Evolutionary conservation across 2,888 invertebrate genomes (phyloP).

Genomic region (Drosophila incognita): DNA sequence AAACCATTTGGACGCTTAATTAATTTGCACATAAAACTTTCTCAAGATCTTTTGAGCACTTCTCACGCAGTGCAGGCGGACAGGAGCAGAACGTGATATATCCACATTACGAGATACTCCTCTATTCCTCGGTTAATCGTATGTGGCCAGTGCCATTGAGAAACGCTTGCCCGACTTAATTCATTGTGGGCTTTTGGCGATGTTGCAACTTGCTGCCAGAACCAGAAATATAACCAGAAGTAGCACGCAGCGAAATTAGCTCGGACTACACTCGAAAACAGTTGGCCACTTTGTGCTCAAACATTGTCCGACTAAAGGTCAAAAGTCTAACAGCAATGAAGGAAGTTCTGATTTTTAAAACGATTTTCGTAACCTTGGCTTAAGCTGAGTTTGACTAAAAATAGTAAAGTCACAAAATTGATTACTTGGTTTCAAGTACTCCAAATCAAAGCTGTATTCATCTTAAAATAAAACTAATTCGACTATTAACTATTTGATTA

Average conservation of each 20-base stretch:
- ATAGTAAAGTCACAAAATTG: background rate
- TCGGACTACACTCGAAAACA: slow-evolving; percentile 9
- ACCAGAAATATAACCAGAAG: slow-evolving; percentile 26
- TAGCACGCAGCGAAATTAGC: slow-evolving; percentile 20
- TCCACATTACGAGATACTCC: slow-evolving; percentile 4
- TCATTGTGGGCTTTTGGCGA: slow-evolving; percentile 27
- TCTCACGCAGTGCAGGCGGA: slow-evolving; percentile 46
- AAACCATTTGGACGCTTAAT: slow-evolving; percentile 51
- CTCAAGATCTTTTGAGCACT: slow-evolving; percentile 53
- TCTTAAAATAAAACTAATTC: background rate
- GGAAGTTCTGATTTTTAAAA: background rate
- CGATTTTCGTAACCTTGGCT: background rate
- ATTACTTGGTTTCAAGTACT: background rate
- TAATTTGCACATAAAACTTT: slow-evolving; percentile 74
- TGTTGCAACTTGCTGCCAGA: slow-evolving; percentile 48
- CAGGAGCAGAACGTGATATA: slow-evolving; percentile 45
- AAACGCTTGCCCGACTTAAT: slow-evolving; percentile 51
- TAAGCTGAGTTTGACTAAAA: background rate
- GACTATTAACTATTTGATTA: background rate
- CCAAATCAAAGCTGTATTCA: background rate
- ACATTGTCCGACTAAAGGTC: background rate
- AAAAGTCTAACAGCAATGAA: background rate
- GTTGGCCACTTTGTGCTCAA: background rate
- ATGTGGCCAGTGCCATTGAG: slow-evolving; percentile 61
- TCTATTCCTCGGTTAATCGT: slow-evolving; percentile 1